Evolutionary conservation across 2,888 invertebrate species (phyloP), one percentile per base, ranked within the genome.

Genomic region (Microchrysa polita): DNA sequence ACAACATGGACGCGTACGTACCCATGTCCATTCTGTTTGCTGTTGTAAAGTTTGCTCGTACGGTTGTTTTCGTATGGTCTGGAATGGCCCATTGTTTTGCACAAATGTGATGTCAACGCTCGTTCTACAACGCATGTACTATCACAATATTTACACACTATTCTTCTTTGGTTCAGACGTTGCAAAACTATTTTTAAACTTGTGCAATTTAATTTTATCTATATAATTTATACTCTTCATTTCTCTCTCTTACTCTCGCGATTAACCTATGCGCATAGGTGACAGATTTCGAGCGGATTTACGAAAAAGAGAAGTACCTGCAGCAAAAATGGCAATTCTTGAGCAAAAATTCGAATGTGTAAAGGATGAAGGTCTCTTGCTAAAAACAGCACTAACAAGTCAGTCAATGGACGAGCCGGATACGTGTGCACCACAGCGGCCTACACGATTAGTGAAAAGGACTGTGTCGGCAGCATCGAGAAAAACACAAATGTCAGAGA

Each of bases 321-420:
- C 91, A n/a, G 87, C 91, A 61, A 93, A 93, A 82, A 81, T 91
- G 79, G 86, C 87, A 0, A 86, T 90, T 16, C 86, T 97, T 2
- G 91, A 93, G 79, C 90, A 91, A 79, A 92, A 92, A 82, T 97
- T 97, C 83, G 96, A 97, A 85, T 95, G 96, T 83, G 90, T 93
- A 48, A 90, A 90, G 78, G 90, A 89, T 69, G 91, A 93, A 34
- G 95, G 95, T 0, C 89, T 93, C 67, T 84, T 97, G 81, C 82
- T 95, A 78, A 91, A 93, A 2, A 90, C 93, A 60, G 94, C 94
- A 44, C 76, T 83, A 20, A 81, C 81, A 77, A 81, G 79, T 72
- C 80, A 82, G 60, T 80, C 80, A 1, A 76, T 82, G 55, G 88
- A 88, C 77, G 88, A 88, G 79, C 78, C 83, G 44, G 88, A 88